Base-by-base conservation (phyloP, 2,888 invertebrate species). In the Hanleya hanleyi region DNA sequence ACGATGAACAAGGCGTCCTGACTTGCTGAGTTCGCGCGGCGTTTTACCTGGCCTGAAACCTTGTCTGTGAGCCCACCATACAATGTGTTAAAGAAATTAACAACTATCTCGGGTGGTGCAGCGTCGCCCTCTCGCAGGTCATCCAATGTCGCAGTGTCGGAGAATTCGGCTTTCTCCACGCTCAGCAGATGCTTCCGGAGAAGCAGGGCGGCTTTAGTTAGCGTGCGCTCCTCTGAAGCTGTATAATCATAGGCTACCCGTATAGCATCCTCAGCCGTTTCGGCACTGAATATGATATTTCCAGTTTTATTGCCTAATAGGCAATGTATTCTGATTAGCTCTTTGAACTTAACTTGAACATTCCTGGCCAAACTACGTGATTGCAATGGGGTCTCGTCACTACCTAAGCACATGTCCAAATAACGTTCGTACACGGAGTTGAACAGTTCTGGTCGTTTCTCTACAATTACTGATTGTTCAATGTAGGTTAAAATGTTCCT, bases 1-100 rank as follows among this genome's bases (percentile, higher is more conserved):
- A 67, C 57, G 36, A 50, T 67, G 50, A 66, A 74, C 29, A 70
- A 29, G 47, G 74, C 74, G 37, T 74, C 74, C 51, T 74, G 71
- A 51, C 65, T 65, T 26, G 65, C 47, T 32, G 73, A 71, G 4
- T 64, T 32, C 26, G 71, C 73, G n/a, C 47, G 37, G 35, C 70
- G 71, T 26, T 72, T 41, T n/a, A 72, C 29, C 33, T 69, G 6
- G n/a, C 22, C 26, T 32, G 33, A n/a, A 29, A 26, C 29, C 15
- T 32, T 36, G 33, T 36, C 38, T 29, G n/a, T 26, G 50, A 37
- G 36, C 15, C 69, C 69, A 35, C 69, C 62, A 62, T 62, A 69
- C 22, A 69, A 49, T 18, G 36, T 62, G 9, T 36, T 32, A 36
- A 69, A 69, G 37, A 69, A 69, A 22, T 22, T 61, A 37, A 18